These are phyloP conservation scores for Helogale parvula DNA, from an alignment of 2,113 vertebrate species.

Conservation along the genomic window DNA sequence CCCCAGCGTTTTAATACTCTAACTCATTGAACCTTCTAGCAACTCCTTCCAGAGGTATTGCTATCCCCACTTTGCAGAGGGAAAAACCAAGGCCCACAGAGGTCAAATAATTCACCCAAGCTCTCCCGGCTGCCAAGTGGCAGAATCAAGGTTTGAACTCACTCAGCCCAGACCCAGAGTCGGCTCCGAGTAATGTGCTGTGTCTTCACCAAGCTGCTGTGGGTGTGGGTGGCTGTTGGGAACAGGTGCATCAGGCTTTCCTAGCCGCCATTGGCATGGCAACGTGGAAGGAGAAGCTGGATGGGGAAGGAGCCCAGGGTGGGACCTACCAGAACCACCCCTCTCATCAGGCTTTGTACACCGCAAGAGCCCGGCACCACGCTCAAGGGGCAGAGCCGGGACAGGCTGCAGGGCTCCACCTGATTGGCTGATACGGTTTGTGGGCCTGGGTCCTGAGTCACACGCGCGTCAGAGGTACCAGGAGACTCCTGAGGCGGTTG, in stretches of 20 bases:
- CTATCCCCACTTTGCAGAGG: neutral
- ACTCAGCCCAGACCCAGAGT: neutral
- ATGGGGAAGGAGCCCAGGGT: neutral
- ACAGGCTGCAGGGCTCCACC: neutral
- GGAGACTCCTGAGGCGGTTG: neutral
- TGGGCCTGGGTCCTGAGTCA: neutral
- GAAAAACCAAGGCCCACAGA: neutral
- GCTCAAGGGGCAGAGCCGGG: too few relatives aligned
- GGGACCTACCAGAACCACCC: neutral
- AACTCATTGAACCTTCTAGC: neutral
- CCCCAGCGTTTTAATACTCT: neutral
- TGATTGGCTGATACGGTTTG: accelerated
- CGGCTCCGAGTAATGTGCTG: neutral
- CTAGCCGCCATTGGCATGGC: neutral
- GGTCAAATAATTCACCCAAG: neutral
- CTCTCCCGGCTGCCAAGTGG: neutral
- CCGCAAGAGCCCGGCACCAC: accelerated
- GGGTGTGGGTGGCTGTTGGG: accelerated
- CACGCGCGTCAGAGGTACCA: too few relatives aligned
- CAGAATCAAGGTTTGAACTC: neutral
- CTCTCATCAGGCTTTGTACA: accelerated
- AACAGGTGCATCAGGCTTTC: neutral
- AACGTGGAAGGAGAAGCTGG: neutral
- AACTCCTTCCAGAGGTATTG: too few relatives aligned
- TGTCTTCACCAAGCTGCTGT: too few relatives aligned